Conservation (phyloP, 1,140 invertebrate genomes). For the Drosophila erecta region DNA sequence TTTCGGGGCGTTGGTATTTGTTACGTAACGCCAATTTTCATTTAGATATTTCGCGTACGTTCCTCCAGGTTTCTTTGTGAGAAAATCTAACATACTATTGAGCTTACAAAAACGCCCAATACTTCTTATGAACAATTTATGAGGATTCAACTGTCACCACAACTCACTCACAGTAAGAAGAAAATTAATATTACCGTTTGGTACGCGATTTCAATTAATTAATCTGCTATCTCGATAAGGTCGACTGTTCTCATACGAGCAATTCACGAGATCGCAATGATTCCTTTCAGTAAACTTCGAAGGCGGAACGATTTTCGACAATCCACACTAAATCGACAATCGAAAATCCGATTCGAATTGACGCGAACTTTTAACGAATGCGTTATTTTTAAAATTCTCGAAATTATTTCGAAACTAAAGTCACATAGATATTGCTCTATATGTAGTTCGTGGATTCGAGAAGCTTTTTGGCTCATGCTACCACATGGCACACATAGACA, state of each 20-base stretch:
- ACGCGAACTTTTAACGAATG: constrained; percentile 71
- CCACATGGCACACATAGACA: constrained; percentile 53
- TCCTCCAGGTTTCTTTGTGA: constrained; percentile 8
- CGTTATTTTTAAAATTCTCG: constrained; percentile 84
- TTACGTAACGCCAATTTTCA: constrained; percentile 72
- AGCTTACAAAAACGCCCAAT: no score
- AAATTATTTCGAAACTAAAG: constrained; percentile 83
- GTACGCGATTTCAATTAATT: constrained; percentile 18
- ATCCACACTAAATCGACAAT: constrained; percentile 52
- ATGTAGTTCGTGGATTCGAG: constrained; percentile 43
- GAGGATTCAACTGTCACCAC: not conserved
- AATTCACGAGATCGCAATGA: constrained; percentile 84
- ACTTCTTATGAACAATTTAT: no score
- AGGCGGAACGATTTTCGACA: constrained; percentile 52
- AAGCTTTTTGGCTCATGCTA: constrained; percentile 51
- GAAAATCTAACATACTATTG: constrained; percentile 10
- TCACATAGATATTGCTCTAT: constrained; percentile 40
- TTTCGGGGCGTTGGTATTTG: constrained; percentile 70
- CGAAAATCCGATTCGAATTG: constrained; percentile 42
- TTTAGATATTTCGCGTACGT: constrained; percentile 26
- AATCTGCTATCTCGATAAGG: constrained; percentile 15
- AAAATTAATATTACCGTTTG: constrained; percentile 1
- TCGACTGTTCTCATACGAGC: constrained; percentile 76
- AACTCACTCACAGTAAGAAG: constrained; percentile 36
- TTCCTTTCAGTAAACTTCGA: constrained; percentile 56